A percentile compares a stretch with the other conserved stretches of the same genome.
Evolutionary conservation across 2,888 invertebrate genomes (phyloP).

Genomic region (Lacanobia wlatinum): DNA sequence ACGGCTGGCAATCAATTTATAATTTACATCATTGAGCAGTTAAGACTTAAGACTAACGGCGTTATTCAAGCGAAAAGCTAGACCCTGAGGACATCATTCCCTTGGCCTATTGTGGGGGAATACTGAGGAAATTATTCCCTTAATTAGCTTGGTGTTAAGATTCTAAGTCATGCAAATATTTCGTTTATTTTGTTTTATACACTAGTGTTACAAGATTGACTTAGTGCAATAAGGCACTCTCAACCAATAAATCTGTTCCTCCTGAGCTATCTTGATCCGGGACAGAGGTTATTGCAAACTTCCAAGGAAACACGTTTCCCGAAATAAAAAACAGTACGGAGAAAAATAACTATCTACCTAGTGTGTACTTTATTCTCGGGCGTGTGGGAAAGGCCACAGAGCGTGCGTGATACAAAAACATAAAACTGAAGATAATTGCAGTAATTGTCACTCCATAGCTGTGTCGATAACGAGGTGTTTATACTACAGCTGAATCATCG

Average conservation of each 20-base stretch:
- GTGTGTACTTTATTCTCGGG: conserved; percentile 36
- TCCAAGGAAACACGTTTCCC: neutral
- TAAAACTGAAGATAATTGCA: conserved; percentile 62
- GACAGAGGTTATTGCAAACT: neutral
- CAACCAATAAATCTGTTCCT: neutral
- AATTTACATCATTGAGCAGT: neutral
- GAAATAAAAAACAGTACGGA: neutral
- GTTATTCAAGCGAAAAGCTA: neutral
- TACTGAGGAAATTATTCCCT: neutral
- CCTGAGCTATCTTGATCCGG: neutral
- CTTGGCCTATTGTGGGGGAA: neutral
- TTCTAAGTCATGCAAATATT: neutral
- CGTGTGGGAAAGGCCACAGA: conserved; percentile 57
- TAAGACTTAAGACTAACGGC: neutral
- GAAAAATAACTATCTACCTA: neutral
- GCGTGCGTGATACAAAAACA: conserved; percentile 65
- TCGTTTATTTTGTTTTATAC: neutral
- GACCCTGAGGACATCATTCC: neutral
- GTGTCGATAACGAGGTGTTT: conserved; percentile 58
- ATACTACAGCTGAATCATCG: conserved; percentile 44
- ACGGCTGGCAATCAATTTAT: neutral
- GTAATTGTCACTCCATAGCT: conserved; percentile 68
- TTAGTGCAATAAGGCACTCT: neutral
- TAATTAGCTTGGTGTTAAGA: neutral
- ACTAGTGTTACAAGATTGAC: neutral